Evolutionary conservation across 2,888 invertebrate genomes (phyloP).

Genomic region (Leucozona laternaria): DNA sequence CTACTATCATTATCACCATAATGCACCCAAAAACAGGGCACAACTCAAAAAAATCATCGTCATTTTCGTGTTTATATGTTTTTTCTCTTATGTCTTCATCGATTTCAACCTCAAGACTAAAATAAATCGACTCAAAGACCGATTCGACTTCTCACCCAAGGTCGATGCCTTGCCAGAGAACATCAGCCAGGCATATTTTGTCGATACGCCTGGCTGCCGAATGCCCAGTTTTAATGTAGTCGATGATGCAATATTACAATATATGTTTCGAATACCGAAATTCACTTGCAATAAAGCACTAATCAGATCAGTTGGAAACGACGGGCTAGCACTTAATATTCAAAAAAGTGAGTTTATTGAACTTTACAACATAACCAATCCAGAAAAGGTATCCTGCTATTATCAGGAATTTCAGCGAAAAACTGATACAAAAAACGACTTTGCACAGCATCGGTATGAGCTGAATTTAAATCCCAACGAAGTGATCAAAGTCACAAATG

Average conservation of each 20-base stretch:
- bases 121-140: slow-evolving; percentile 79
- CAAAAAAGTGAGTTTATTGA: slow-evolving; percentile 78
- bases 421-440: slow-evolving; percentile 78
- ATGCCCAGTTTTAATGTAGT: slow-evolving; percentile 82
- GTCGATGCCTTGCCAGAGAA: slow-evolving; percentile 79
- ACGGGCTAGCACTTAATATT: slow-evolving; percentile 79
- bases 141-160: slow-evolving; percentile 81
- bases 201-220: slow-evolving; percentile 82
- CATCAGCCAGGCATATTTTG: slow-evolving; percentile 81
- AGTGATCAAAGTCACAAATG: slow-evolving; percentile 55
- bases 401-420: slow-evolving; percentile 79
- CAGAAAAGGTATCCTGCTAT: slow-evolving; percentile 79
- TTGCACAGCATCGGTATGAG: slow-evolving; percentile 77
- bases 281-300: slow-evolving; percentile 80
- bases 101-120: slow-evolving; percentile 82
- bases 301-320: slow-evolving; percentile 77
- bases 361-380: slow-evolving; percentile 79
- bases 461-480: slow-evolving; percentile 80
- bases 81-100: slow-evolving; percentile 82
- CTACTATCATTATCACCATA: slow-evolving; percentile 81
- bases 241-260: slow-evolving; percentile 81
- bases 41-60: slow-evolving; percentile 81
- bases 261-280: slow-evolving; percentile 79
- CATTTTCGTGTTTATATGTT: slow-evolving; percentile 80
- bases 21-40: slow-evolving; percentile 79